Percentiles rank a stretch among this genome's conserved stretches.
phyloP scores from a whole-genome alignment of 1,140 invertebrate genomes.

The Diprion similis region DNA sequence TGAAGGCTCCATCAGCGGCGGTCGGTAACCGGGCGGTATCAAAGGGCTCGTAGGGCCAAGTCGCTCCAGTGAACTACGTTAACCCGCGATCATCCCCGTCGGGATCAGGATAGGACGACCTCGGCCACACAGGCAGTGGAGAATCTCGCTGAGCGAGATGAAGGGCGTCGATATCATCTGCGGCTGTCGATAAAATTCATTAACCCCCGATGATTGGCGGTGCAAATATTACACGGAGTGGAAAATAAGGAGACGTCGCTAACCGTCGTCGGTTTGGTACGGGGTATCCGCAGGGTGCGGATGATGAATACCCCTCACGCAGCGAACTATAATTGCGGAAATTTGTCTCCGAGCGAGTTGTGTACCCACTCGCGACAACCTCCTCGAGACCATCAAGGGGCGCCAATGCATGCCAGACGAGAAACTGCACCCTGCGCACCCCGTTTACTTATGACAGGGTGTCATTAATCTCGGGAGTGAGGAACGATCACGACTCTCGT shows the following conservation, averaged over 20 bases:
- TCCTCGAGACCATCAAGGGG: too few species aligned
- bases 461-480: neutral
- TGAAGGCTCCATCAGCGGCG: neutral
- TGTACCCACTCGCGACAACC: too few species aligned
- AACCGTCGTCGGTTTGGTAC: too few species aligned
- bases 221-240: neutral
- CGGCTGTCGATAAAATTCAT: neutral
- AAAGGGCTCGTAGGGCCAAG: neutral
- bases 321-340: too few species aligned
- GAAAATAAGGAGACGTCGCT: neutral
- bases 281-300: too few species aligned
- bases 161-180: neutral
- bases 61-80: neutral
- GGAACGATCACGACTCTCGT: neutral
- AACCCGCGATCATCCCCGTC: neutral
- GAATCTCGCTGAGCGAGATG: neutral
- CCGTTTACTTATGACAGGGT: neutral
- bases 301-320: too few species aligned
- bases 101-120: neutral
- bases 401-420: too few species aligned
- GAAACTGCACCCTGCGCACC: too few species aligned
- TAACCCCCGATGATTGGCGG: neutral
- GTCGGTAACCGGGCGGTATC: neutral
- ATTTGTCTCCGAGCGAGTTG: too few species aligned
- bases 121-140: neutral